phyloP scores from a whole-genome alignment of 2,888 invertebrate species.

The Dioctria linearis region DNA sequence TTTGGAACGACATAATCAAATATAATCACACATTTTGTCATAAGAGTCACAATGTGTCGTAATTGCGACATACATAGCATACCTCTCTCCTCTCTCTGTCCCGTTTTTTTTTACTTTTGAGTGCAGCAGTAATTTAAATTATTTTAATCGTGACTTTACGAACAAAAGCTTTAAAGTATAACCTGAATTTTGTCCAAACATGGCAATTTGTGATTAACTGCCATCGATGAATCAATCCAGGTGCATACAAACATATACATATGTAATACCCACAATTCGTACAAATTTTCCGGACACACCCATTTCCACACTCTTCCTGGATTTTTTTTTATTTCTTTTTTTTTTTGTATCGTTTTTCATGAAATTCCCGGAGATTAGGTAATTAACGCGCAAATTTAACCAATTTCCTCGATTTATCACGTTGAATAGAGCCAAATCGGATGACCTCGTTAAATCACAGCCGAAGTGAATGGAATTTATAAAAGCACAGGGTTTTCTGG shows the following conservation, averaged over 20 bases:
- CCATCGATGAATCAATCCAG: neutral
- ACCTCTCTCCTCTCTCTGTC: too few relatives aligned
- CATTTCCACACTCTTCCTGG: neutral
- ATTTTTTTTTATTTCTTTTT: neutral
- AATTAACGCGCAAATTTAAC: slow-evolving; percentile 40
- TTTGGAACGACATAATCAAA: too few relatives aligned
- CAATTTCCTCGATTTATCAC: slow-evolving; percentile 22
- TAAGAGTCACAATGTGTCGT: too few relatives aligned
- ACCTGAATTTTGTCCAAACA: too few relatives aligned
- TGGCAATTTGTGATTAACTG: neutral
- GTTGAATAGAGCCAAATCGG: slow-evolving; percentile 11
- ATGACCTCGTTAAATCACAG: neutral
- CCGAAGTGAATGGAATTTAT: neutral
- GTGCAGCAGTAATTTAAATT: too few relatives aligned
- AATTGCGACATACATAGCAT: too few relatives aligned
- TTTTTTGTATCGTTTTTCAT: neutral
- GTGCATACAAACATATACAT: too few relatives aligned
- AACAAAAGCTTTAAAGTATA: too few relatives aligned
- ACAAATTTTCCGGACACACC: neutral
- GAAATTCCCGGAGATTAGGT: slow-evolving; percentile 19
- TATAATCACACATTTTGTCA: too few relatives aligned
- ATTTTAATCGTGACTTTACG: too few relatives aligned
- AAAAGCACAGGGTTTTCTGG: neutral
- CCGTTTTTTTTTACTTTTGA: too few relatives aligned
- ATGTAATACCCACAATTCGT: neutral